Conservation (phyloP, 2,888 invertebrate genomes). For the Orthosia cruda region DNA sequence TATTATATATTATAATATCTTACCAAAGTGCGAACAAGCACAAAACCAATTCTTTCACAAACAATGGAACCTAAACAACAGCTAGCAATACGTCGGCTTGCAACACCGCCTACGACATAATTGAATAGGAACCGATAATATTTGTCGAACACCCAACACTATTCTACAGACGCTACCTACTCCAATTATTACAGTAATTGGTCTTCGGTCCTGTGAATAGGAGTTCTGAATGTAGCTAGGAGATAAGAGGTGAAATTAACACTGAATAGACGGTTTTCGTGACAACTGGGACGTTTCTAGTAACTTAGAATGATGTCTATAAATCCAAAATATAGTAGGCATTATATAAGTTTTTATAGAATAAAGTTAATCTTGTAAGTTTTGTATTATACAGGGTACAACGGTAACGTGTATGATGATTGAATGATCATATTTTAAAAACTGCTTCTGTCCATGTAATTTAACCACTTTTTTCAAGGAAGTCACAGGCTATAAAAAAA, state of each 20-base stretch:
- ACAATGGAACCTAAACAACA: slow-evolving; percentile 1
- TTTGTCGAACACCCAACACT: slow-evolving; percentile 42
- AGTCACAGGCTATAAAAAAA: no score
- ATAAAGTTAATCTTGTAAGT: not conserved
- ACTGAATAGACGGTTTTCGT: slow-evolving; percentile 38
- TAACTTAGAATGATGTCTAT: not conserved
- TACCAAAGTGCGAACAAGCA: slow-evolving; percentile 11
- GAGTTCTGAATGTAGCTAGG: slow-evolving; percentile 51
- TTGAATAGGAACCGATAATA: slow-evolving; percentile 60
- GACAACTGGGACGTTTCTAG: slow-evolving; percentile 15
- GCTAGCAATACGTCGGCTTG: slow-evolving; percentile 12
- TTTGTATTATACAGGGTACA: not conserved
- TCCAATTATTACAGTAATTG: slow-evolving; percentile 66
- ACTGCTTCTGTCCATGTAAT: no score
- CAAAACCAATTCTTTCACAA: slow-evolving; percentile 17
- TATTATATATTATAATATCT: no score
- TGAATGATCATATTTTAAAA: no score
- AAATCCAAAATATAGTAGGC: not conserved
- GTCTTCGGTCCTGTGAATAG: slow-evolving; percentile 55
- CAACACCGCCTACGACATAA: slow-evolving; percentile 22
- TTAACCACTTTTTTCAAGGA: not conserved
- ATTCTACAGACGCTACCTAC: slow-evolving; percentile 50
- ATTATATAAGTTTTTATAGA: not conserved
- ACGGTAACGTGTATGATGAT: no score
- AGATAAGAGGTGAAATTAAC: slow-evolving; percentile 60